Evolutionary conservation across 2,113 vertebrate genomes (phyloP).

Genomic region (Parus major): DNA sequence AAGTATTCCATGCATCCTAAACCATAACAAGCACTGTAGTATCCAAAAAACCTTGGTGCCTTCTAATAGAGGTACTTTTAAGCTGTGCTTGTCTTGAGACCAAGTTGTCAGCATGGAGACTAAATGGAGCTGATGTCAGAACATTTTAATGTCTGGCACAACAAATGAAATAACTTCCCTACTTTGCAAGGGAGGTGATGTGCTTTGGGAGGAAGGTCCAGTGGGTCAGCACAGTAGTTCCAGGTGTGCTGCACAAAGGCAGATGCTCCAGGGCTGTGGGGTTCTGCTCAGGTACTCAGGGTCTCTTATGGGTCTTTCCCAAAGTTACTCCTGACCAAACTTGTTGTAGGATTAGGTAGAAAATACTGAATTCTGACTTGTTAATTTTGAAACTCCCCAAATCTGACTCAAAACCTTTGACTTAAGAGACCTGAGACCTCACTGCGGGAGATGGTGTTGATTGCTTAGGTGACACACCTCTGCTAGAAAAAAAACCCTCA

Average conservation of each 20-base stretch:
- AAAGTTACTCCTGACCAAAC: background rate
- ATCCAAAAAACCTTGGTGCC: background rate
- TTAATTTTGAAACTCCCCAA: background rate
- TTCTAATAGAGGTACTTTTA: background rate
- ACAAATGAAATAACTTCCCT: background rate
- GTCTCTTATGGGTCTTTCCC: background rate
- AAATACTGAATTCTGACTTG: background rate
- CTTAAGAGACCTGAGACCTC: background rate
- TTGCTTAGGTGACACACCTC: background rate
- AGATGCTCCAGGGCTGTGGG: background rate
- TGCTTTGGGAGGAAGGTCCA: background rate
- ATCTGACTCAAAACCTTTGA: background rate
- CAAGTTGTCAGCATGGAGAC: background rate
- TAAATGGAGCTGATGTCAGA: background rate
- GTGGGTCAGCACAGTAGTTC: background rate
- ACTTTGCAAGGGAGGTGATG: fast-evolving
- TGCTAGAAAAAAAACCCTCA: fast-evolving
- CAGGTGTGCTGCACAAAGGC: background rate
- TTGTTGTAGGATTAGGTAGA: background rate
- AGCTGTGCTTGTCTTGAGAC: background rate
- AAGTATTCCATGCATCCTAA: background rate
- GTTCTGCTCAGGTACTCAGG: background rate
- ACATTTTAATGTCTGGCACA: too few relatives aligned
- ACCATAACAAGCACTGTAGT: background rate
- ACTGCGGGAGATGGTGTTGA: background rate